Conservation (phyloP, 2,888 invertebrate genomes). For the Mimumesa dahlbomi region DNA sequence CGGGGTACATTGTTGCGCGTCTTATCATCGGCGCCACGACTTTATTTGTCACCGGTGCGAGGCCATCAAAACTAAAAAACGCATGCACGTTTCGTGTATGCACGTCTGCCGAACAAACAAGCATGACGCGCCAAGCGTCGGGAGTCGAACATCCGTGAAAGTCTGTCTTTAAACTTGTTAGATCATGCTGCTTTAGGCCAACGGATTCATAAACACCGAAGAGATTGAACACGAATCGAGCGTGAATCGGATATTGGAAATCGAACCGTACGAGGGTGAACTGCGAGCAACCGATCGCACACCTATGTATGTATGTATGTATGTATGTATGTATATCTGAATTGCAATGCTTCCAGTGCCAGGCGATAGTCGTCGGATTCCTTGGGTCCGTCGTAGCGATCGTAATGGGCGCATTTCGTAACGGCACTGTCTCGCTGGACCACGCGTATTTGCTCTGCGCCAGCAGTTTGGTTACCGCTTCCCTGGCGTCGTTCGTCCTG, state of each 20-base stretch:
- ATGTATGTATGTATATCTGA: too few species aligned
- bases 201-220: too few species aligned
- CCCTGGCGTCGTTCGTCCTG: conserved; percentile 87
- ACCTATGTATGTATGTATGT: too few species aligned
- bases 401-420: conserved; percentile 85
- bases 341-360: too few species aligned
- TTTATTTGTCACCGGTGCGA: conserved; percentile 60
- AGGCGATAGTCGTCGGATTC: conserved; percentile 88
- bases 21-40: conserved; percentile 66
- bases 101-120: neutral
- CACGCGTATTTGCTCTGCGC: conserved; percentile 88
- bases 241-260: too few species aligned
- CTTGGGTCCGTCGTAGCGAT: conserved; percentile 87
- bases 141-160: too few species aligned
- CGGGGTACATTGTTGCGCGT: neutral
- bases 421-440: conserved; percentile 84
- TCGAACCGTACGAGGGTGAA: too few species aligned
- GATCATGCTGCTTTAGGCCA: too few species aligned
- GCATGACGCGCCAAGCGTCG: neutral
- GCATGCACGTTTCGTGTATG: too few species aligned
- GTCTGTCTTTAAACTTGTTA: too few species aligned
- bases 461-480: conserved; percentile 88
- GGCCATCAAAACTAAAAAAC: too few species aligned
- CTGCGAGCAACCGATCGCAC: neutral
- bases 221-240: too few species aligned